Evolutionary conservation across 2,888 invertebrate genomes (phyloP), one percentile per base, ranked within the genome.

Genomic region (Megastigmus dorsalis): DNA sequence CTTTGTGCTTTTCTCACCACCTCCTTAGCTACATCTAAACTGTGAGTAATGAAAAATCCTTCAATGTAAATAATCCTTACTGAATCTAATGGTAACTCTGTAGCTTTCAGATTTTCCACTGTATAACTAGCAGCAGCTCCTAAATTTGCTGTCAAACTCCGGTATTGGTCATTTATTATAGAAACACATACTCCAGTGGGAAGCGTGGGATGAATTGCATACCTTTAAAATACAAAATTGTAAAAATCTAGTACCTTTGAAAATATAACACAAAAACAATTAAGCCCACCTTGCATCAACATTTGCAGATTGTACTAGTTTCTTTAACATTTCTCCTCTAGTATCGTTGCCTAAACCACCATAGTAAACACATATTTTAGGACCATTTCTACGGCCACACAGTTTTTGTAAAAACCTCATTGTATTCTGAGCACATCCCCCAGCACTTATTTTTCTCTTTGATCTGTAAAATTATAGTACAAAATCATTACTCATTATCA

Each of bases 41-140:
- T 88, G 66, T 88, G 88, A 0, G 84, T 85, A 62, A 88, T 75
- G 63, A 88, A 89, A 73, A 84, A 89, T 52, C 87, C 88, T 79
- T 88, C 88, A 5, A 89, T 84, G 69, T 88, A 89, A 74, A 88
- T 82, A 70, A 88, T 82, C 66, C 82, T 83, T 15, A 86, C 77
- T 6, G 77, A 79, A 62, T 84, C 82, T 7, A 87, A 75, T 5
- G 80, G 79, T 20, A 84, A 76, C 55, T 80, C 79, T 48, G 72
- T 74, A 65, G 80, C 78, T 43, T 81, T 82, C 28, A 84, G 45
- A 73, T 84, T 80, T 18, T 84, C 80, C 30, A 87, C 57, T 3
- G 84, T 82, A 77, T 86, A 89, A 60, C 81, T 77, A 75, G 79
- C 80, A 20, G 88, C 88, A 45, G 89, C 89, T 62, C 89, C 89